Evolutionary conservation across 2,888 invertebrate species (phyloP).

Genomic region (Baronia brevicornis): DNA sequence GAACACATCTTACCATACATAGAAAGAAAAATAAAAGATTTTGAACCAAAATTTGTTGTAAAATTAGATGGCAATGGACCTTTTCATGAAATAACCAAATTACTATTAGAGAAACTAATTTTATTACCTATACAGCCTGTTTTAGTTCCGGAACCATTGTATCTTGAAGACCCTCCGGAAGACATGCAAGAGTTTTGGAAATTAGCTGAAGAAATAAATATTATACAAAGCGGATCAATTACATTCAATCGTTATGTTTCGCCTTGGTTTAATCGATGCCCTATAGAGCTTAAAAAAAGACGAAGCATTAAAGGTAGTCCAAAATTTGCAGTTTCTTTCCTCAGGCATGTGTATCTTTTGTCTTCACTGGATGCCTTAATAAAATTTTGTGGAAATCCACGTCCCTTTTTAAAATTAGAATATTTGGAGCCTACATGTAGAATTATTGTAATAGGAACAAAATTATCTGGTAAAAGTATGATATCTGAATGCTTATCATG

Average conservation of each 20-base stretch:
- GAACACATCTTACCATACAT: constrained; percentile 54
- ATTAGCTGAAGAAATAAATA: constrained; percentile 36
- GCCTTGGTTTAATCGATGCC: constrained; percentile 77
- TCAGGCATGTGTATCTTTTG: constrained; percentile 77
- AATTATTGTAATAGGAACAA: constrained; percentile 77
- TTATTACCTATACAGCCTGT: constrained; percentile 43
- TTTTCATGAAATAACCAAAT: constrained; percentile 61
- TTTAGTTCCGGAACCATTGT: constrained; percentile 53
- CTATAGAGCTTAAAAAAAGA: constrained; percentile 77
- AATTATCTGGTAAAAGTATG: constrained; percentile 75
- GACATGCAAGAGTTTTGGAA: constrained; percentile 61
- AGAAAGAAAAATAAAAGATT: constrained; percentile 66
- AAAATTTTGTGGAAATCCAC: constrained; percentile 77
- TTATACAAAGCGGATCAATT: constrained; percentile 35
- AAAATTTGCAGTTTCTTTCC: constrained; percentile 74
- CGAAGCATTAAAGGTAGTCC: constrained; percentile 62
- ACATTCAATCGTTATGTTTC: constrained; percentile 60
- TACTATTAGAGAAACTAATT: constrained; percentile 55
- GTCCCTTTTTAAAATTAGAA: constrained; percentile 73
- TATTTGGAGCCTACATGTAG: constrained; percentile 77
- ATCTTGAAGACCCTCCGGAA: constrained; percentile 47
- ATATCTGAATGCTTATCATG: constrained; percentile 72
- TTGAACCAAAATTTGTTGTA: constrained; percentile 71
- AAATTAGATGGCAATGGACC: constrained; percentile 75
- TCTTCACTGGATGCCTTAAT: constrained; percentile 66